These are phyloP conservation scores for Tonatia bakeri DNA, from an alignment of 2,113 vertebrate genomes.

Conservation along the genomic window DNA sequence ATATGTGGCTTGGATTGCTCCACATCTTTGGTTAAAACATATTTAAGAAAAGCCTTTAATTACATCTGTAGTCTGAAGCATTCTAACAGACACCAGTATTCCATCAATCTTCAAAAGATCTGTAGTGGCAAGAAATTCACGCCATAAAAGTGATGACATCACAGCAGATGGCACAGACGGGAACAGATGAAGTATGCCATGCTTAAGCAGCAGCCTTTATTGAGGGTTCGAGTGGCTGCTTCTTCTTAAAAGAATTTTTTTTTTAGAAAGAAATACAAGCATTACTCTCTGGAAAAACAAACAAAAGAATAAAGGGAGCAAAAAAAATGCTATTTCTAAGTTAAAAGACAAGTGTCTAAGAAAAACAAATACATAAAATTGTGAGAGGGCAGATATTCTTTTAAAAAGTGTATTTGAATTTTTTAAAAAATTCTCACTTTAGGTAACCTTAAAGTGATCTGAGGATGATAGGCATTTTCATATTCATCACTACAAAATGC, in stretches of 20 bases:
- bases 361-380: constrained; percentile 72
- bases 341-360: constrained; percentile 73
- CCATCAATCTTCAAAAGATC: constrained; percentile 83
- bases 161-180: constrained; percentile 83
- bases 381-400: constrained; percentile 81
- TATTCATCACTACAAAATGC: constrained; percentile 84
- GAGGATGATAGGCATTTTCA: constrained; percentile 81
- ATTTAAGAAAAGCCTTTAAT: constrained; percentile 85
- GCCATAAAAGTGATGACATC: constrained; percentile 81
- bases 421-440: constrained; percentile 69
- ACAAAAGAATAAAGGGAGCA: constrained; percentile 73
- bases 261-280: constrained; percentile 77
- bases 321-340: constrained; percentile 79
- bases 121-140: constrained; percentile 83
- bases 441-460: constrained; percentile 81
- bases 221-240: constrained; percentile 84
- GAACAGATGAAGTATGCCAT: constrained; percentile 84
- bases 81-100: constrained; percentile 82
- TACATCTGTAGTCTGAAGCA: constrained; percentile 84
- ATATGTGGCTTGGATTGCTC: constrained; percentile 86
- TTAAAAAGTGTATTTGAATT: constrained; percentile 74
- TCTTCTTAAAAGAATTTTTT: constrained; percentile 57
- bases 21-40: constrained; percentile 94
- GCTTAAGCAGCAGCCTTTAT: constrained; percentile 87
- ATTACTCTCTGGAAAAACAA: constrained; percentile 79